Conservation (phyloP, 92 coral and sea anemone species). For the Parazoanthus atlanticus region DNA sequence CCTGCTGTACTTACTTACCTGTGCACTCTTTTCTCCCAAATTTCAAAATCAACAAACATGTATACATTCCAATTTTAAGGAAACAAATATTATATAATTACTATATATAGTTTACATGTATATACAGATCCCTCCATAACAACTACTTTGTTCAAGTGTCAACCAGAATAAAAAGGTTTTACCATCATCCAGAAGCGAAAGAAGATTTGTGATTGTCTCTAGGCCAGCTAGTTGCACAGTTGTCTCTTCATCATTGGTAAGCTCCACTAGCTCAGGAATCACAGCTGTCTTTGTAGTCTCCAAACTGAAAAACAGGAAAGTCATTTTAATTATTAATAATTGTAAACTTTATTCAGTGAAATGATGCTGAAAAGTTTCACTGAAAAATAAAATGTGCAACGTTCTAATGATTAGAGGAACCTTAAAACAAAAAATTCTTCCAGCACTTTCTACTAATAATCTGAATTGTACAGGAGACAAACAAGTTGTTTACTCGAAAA, state of each 20-base stretch:
- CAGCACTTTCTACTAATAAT: too few species aligned
- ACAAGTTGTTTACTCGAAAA: too few species aligned
- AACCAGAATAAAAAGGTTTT: neutral
- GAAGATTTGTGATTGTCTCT: conserved; percentile 93
- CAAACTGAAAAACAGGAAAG: conserved; percentile 49
- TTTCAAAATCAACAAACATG: too few species aligned
- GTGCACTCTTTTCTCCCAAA: neutral
- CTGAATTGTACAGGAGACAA: too few species aligned
- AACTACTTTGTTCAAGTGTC: neutral
- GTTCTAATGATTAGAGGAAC: too few species aligned
- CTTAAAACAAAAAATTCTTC: too few species aligned
- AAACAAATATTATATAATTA: neutral
- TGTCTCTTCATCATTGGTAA: conserved; percentile 94
- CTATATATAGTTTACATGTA: too few species aligned
- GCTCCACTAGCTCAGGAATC: conserved; percentile 95
- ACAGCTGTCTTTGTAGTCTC: conserved; percentile 88
- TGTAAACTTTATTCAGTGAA: neutral
- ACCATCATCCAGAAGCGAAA: conserved; percentile 95
- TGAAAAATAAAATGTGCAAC: too few species aligned
- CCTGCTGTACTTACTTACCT: too few species aligned
- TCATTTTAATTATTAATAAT: neutral
- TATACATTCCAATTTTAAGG: too few species aligned
- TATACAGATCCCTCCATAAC: neutral
- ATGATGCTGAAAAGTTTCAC: neutral
- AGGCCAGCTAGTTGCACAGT: conserved; percentile 90